These are phyloP conservation scores for Nyctibius bracteatus DNA, from an alignment of 2,113 vertebrate species.

Conservation along the genomic window DNA sequence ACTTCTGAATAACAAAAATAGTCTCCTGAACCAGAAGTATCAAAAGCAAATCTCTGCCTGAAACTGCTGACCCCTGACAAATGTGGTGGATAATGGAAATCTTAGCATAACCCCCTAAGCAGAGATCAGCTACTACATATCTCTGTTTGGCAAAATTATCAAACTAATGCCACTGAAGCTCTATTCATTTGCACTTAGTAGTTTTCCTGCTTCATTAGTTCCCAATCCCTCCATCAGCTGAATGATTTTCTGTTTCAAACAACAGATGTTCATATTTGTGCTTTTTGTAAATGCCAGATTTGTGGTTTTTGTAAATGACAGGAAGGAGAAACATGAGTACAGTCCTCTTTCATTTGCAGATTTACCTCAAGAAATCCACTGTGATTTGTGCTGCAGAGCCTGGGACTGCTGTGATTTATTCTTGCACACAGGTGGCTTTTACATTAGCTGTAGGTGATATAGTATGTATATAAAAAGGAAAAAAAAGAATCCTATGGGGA, in stretches of 20 bases:
- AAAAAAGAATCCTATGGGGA: neutral
- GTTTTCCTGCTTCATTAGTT: conserved; percentile 32
- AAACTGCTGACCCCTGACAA: conserved; percentile 39
- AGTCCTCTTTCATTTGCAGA: conserved; percentile 28
- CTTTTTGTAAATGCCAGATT: neutral
- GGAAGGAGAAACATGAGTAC: conserved; percentile 6
- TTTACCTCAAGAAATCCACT: conserved; percentile 35
- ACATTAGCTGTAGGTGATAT: conserved; percentile 10
- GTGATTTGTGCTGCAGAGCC: neutral
- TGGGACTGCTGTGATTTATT: neutral
- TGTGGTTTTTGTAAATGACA: conserved; percentile 23
- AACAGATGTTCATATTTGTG: neutral
- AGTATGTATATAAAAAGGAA: neutral
- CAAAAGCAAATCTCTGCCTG: conserved; percentile 20
- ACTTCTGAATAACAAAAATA: neutral
- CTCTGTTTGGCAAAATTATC: conserved; percentile 17
- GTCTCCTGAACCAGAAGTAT: neutral
- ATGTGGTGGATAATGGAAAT: conserved; percentile 16
- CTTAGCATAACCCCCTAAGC: neutral
- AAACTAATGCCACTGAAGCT: conserved; percentile 22
- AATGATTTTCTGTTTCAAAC: conserved; percentile 45
- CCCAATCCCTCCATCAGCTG: neutral
- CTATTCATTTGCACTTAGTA: conserved; percentile 6
- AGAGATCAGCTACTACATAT: neutral
- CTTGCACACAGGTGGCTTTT: conserved; percentile 12